These are phyloP conservation scores for Pteria penguin DNA, from an alignment of 2,888 invertebrate species.

Conservation along the genomic window DNA sequence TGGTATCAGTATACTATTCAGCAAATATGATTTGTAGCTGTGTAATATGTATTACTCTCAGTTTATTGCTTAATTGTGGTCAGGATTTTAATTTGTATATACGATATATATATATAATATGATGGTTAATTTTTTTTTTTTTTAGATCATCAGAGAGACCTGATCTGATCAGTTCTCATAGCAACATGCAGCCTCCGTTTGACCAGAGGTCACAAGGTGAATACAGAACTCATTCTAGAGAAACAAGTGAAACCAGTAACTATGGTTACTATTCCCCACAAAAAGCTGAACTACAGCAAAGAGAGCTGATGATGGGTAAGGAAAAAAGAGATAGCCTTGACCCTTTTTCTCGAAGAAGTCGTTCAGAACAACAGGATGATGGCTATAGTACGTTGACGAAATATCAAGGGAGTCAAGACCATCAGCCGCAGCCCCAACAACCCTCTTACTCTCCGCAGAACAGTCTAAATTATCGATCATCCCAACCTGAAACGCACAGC, in stretches of 20 bases:
- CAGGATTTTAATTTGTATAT: too few relatives aligned
- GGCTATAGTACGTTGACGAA: constrained; percentile 37
- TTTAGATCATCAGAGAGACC: constrained; percentile 13
- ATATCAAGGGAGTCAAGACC: constrained; percentile 17
- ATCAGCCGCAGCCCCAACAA: constrained; percentile 17
- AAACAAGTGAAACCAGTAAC: constrained; percentile 28
- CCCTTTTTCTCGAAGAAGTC: background rate
- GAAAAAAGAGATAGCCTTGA: constrained; percentile 10
- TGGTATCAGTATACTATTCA: too few relatives aligned
- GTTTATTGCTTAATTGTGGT: too few relatives aligned
- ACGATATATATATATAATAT: too few relatives aligned
- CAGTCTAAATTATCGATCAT: too few relatives aligned
- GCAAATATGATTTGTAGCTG: too few relatives aligned
- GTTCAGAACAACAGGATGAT: constrained; percentile 30
- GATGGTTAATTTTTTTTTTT: background rate
- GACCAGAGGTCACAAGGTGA: background rate
- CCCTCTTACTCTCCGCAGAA: constrained; percentile 3
- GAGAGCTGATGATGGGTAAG: constrained; percentile 5
- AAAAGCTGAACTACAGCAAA: constrained; percentile 14
- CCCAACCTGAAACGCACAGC: constrained; percentile 24
- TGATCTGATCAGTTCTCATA: constrained; percentile 8
- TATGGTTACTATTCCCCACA: constrained; percentile 31
- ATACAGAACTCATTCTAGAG: constrained; percentile 19
- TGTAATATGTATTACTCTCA: too few relatives aligned
- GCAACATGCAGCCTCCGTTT: background rate